Evolutionary conservation across 2,888 invertebrate species (phyloP).

Genomic region (Apamea crenata): DNA sequence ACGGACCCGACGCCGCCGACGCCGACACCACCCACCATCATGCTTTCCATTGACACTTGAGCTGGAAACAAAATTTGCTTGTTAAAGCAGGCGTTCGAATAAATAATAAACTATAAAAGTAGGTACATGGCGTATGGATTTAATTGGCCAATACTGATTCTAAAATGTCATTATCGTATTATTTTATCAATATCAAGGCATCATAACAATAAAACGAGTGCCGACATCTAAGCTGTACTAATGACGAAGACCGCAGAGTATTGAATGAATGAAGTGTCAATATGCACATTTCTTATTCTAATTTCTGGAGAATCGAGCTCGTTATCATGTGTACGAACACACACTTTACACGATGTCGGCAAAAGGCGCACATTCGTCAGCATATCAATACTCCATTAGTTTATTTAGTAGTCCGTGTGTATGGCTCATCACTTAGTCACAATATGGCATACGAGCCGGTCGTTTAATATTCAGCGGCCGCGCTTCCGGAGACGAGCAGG

Average conservation of each 20-base stretch:
- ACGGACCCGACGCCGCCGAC: constrained; percentile 93
- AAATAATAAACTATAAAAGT: neutral
- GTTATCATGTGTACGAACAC: neutral
- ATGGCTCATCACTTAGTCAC: constrained; percentile 64
- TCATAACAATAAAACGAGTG: constrained; percentile 29
- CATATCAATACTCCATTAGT: constrained; percentile 33
- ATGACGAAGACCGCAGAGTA: constrained; percentile 7
- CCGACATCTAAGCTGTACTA: neutral
- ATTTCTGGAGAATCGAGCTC: neutral
- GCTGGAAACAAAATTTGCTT: constrained; percentile 85
- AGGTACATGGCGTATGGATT: neutral
- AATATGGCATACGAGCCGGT: constrained; percentile 48
- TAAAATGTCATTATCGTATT: neutral
- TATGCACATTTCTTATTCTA: neutral
- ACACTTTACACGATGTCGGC: neutral
- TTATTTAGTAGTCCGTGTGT: constrained; percentile 37
- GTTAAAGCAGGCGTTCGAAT: neutral
- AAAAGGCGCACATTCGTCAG: neutral
- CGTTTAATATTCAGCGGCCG: constrained; percentile 73
- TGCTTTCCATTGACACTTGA: constrained; percentile 93
- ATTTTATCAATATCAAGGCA: constrained; percentile 20
- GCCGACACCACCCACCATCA: constrained; percentile 92
- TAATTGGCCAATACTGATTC: neutral
- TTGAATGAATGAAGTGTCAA: constrained; percentile 18
- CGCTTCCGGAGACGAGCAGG: constrained; percentile 76